Conservation (phyloP, 2,888 invertebrate genomes). For the Orthonychiurus folsomi region DNA sequence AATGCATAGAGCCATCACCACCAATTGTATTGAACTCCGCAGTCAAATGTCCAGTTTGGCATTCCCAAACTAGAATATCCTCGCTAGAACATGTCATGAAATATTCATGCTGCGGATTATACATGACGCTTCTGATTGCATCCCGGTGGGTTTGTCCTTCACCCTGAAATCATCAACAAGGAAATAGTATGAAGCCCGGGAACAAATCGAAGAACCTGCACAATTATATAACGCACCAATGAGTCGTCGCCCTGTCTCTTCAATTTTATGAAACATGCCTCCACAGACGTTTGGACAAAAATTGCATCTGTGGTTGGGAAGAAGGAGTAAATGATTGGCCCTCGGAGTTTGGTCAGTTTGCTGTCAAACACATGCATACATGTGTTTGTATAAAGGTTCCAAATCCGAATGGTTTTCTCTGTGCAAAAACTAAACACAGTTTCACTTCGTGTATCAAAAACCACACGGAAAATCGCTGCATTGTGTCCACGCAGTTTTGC, state of each 20-base stretch:
- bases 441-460: conserved; percentile 22
- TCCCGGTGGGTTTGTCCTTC: conserved; percentile 19
- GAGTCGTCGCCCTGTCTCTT: conserved; percentile 17
- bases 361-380: conserved; percentile 19
- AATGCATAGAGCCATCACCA: conserved; percentile 27
- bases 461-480: conserved; percentile 19
- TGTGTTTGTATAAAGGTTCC: conserved; percentile 22
- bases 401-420: conserved; percentile 22
- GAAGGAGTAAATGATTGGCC: conserved; percentile 20
- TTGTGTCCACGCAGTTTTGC: conserved; percentile 23
- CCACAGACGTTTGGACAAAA: conserved; percentile 21
- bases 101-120: conserved; percentile 24
- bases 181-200: not conserved
- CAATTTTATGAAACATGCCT: conserved; percentile 15
- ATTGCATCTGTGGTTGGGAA: conserved; percentile 20
- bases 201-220: not conserved
- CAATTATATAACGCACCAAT: conserved; percentile 11
- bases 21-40: conserved; percentile 28
- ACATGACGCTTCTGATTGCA: conserved; percentile 21
- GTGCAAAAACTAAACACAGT: conserved; percentile 23
- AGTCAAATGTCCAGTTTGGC: conserved; percentile 18
- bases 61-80: conserved; percentile 24
- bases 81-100: conserved; percentile 24
- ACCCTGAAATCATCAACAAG: conserved; percentile 7
- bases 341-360: conserved; percentile 18